Evolutionary conservation across 2,113 vertebrate genomes (phyloP).

Genomic region (Arothron firmamentum): DNA sequence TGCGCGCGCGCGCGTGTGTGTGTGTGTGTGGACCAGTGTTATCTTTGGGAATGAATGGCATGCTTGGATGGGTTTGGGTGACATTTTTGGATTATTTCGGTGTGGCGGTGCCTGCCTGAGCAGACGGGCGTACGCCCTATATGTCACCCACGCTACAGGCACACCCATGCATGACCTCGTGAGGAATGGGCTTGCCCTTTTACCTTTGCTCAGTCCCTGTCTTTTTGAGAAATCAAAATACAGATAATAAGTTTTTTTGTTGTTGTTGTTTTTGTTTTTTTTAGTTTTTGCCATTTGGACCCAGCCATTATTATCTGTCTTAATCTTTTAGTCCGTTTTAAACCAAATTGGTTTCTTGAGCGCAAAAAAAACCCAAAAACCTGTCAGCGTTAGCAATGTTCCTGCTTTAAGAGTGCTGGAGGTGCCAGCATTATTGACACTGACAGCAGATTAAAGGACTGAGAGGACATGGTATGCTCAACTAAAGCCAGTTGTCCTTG

Average conservation of each 20-base stretch:
- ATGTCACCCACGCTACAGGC: conserved; percentile 66
- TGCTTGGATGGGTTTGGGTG: conserved; percentile 74
- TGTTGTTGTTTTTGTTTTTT: conserved; percentile 16
- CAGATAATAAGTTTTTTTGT: conserved; percentile 9
- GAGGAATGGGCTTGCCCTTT: conserved; percentile 72
- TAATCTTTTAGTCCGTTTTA: too few species aligned
- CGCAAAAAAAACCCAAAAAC: too few species aligned
- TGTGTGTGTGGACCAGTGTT: conserved; percentile 65
- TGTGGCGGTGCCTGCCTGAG: conserved; percentile 58
- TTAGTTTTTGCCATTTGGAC: background rate
- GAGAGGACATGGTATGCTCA: background rate
- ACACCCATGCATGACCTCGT: conserved; percentile 75
- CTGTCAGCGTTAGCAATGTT: too few species aligned
- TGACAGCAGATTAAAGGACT: conserved; percentile 9
- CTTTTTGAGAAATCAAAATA: conserved; percentile 39
- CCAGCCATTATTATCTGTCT: too few species aligned
- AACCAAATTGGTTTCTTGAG: too few species aligned
- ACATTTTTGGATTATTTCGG: conserved; percentile 64
- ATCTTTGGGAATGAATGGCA: conserved; percentile 72
- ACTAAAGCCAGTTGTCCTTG: too few species aligned
- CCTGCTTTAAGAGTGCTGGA: background rate
- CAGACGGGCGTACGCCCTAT: conserved; percentile 64
- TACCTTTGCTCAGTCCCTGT: conserved; percentile 65
- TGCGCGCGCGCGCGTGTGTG: conserved; percentile 41
- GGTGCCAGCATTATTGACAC: conserved; percentile 15